These are phyloP conservation scores for Polia nebulosa DNA, from an alignment of 2,888 invertebrate species.

Conservation along the genomic window DNA sequence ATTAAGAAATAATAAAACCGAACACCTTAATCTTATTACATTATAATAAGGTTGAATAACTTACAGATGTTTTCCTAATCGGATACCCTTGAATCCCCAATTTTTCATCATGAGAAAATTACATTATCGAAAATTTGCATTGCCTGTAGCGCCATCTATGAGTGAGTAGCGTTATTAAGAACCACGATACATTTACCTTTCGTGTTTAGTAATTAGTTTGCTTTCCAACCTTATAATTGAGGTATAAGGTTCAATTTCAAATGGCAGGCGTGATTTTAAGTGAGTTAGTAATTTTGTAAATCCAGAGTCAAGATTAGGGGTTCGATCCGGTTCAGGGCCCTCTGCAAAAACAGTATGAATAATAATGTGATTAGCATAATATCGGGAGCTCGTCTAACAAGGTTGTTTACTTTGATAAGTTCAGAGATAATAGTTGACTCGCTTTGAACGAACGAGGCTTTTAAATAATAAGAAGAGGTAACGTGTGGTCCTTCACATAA, in stretches of 20 bases:
- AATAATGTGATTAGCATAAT: constrained; percentile 90
- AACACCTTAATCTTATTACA: constrained; percentile 88
- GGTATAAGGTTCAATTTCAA: constrained; percentile 67
- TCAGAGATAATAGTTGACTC: constrained; percentile 77
- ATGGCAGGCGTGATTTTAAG: constrained; percentile 47
- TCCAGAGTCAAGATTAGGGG: constrained; percentile 84
- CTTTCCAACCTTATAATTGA: constrained; percentile 21
- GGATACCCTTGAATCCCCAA: constrained; percentile 84
- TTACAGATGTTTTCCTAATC: constrained; percentile 89
- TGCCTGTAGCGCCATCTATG: constrained; percentile 88
- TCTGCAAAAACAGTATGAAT: constrained; percentile 90
- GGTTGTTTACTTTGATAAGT: constrained; percentile 87
- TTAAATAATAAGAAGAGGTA: background rate
- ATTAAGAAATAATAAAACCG: constrained; percentile 87
- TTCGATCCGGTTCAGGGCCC: constrained; percentile 82
- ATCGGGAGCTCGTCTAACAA: constrained; percentile 83
- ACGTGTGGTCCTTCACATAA: background rate
- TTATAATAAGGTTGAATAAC: constrained; percentile 88
- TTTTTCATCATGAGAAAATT: constrained; percentile 88
- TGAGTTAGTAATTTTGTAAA: constrained; percentile 73
- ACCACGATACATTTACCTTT: constrained; percentile 66
- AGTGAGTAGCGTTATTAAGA: constrained; percentile 75
- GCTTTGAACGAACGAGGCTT: constrained; percentile 53
- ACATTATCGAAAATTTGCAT: constrained; percentile 89
- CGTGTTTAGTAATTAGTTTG: constrained; percentile 31